Conservation (phyloP, 2,113 vertebrate genomes). For the Tragelaphus buxtoni region DNA sequence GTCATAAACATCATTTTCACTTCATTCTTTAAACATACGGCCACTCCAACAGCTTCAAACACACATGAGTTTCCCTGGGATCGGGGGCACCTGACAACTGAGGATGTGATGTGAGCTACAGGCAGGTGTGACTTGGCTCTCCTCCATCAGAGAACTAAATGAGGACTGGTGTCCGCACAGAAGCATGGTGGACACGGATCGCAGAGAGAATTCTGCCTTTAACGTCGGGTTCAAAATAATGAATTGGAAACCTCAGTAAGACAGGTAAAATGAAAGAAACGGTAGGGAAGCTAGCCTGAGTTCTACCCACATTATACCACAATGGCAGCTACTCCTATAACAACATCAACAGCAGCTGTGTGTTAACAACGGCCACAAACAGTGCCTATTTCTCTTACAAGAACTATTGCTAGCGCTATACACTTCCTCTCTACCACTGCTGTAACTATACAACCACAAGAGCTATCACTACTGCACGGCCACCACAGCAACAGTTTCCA, state of each 20-base stretch:
- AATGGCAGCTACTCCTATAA: background rate
- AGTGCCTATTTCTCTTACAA: background rate
- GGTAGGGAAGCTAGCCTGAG: background rate
- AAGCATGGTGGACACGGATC: background rate
- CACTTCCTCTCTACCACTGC: background rate
- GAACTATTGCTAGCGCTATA: fast-evolving
- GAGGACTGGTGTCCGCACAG: background rate
- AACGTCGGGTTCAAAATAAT: background rate
- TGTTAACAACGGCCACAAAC: background rate
- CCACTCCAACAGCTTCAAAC: background rate
- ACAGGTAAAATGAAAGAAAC: background rate
- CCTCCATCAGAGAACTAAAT: background rate
- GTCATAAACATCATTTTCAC: background rate
- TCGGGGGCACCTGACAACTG: background rate
- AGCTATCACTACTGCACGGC: fast-evolving
- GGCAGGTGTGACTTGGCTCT: background rate
- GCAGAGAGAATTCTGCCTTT: background rate
- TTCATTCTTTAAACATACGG: background rate
- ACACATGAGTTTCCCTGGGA: background rate
- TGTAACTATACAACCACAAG: background rate
- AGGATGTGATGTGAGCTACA: background rate
- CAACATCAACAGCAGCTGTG: background rate
- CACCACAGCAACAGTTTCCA: fast-evolving
- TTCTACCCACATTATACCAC: background rate
- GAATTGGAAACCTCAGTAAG: background rate